Evolutionary conservation across 2,888 invertebrate species (phyloP), one percentile per base, ranked within the genome.

Genomic region (Agonopterix subpropinquella): DNA sequence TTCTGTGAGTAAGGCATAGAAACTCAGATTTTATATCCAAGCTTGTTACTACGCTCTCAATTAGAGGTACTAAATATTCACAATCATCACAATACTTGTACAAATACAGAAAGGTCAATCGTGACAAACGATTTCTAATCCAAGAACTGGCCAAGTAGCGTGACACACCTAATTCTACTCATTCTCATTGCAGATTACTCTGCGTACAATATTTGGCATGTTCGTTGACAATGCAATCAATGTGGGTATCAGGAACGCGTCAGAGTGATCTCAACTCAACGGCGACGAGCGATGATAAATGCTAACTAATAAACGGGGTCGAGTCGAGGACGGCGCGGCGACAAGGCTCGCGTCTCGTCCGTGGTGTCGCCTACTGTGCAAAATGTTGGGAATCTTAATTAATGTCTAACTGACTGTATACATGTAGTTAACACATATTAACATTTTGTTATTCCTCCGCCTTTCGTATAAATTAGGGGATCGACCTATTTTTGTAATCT

Each of bases 191-290:
- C 50, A 56, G 52, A 62, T 64, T 61, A 63, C 53, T 65, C 59
- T 58, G 57, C 53, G 36, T 53, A 50, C 48, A 56, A 45, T 55
- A 57, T 61, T 61, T 52, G 56, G 51, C 53, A 48, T 57, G 57
- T 62, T 55, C 56, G 54, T 59, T 55, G 59, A 73, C 73, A 76
- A 73, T 73, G 60, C 64, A 74, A 80, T 79, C 78, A 65, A 77
- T 70, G 67, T 75, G 64, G 73, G 76, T 69, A 79, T 77, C 77
- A 76, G 65, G 75, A 66, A 64, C 74, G 53, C 58, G 35, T 36
- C 42, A n/a, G 47, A 43, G 44, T 44, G 44, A 15, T 43, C 15
- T 18, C 35, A 35, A 13, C 15, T 18, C 35, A 35, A 13, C 41
- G 43, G 36, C 47, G n/a, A 15, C 47, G n/a, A 43, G 46, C 45